Evolutionary conservation across 1,140 invertebrate genomes (phyloP), one percentile per base, ranked within the genome.

Genomic region (Anastatus disparis): DNA sequence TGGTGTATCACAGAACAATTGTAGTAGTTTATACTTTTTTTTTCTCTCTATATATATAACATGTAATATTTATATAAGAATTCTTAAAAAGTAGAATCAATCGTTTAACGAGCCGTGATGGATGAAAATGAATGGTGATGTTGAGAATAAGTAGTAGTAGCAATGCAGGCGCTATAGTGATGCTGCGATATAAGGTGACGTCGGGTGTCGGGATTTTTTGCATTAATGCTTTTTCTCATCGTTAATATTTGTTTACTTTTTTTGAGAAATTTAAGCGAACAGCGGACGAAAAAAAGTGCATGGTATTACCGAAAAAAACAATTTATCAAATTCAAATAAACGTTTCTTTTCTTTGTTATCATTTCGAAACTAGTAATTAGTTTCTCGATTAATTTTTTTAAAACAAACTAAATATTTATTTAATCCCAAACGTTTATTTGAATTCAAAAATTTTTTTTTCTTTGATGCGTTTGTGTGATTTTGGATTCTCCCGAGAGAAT

Each of bases 1-100:
- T 85, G 84, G 81, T 85, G 82, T 85, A 85, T 85, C 84, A 85
- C 84, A 85, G 84, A 85, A 85, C 82, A 85, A 85, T 85, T 79
- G 81, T 85, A 84, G 76, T 84, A 83, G 78, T 83, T 76, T 82
- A 66, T 77, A 75, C 73, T 76, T 74, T 42, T n/a, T n/a, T n/a
- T n/a, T 53, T 61, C 31, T 71, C 29, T 65, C 31, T 55, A 29
- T 65, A 24, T 75, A 66, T 77, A 78, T 79, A 82, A 82, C 77
- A 82, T 82, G 77, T 76, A 80, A 81, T 79, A 79, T 78, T 80
- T 76, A 81, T 81, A 75, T 82, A 83, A 80, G 78, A 82, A 77
- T 67, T 77, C 79, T 84, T 84, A 84, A 80, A 81, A 81, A 76
- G 77, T 81, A 82, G 72, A 71, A 71, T 65, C 61, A 64, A 70